Conservation (phyloP, 2,888 invertebrate genomes). For the Conistra vaccinii region DNA sequence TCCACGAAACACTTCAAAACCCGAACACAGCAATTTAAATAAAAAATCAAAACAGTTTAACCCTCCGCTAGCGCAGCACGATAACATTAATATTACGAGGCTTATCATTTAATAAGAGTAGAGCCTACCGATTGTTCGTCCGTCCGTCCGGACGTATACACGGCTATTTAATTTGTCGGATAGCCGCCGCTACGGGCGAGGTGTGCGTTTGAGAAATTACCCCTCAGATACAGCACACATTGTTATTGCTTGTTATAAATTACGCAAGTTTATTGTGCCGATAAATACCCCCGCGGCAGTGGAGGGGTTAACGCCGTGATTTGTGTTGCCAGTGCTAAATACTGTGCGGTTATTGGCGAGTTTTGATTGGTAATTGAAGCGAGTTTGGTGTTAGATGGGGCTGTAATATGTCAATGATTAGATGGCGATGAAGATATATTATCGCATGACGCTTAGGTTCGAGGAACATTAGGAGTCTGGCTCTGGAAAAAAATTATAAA, state of each 20-base stretch:
- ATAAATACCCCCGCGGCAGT: constrained; percentile 79
- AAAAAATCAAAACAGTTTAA: constrained; percentile 59
- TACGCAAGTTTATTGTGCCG: constrained; percentile 80
- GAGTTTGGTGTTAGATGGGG: constrained; percentile 37
- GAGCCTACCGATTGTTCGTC: constrained; percentile 71
- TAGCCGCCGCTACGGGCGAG: constrained; percentile 76
- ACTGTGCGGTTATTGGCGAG: constrained; percentile 62
- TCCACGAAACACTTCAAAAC: constrained; percentile 6
- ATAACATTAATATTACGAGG: constrained; percentile 66
- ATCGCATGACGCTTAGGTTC: not conserved
- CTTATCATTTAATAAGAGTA: constrained; percentile 77
- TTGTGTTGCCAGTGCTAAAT: constrained; percentile 72
- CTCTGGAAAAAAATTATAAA: too few species aligned
- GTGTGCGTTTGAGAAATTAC: constrained; percentile 88
- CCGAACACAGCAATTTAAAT: constrained; percentile 54
- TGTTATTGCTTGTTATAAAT: constrained; percentile 87
- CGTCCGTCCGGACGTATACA: constrained; percentile 53
- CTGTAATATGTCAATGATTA: constrained; percentile 13
- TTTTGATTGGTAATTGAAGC: constrained; percentile 57
- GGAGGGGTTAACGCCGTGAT: constrained; percentile 67
- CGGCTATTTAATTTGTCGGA: constrained; percentile 79
- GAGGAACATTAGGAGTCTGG: not conserved
- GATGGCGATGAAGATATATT: not conserved
- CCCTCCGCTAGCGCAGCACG: constrained; percentile 58
- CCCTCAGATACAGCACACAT: constrained; percentile 84